Conservation (phyloP, 2,113 vertebrate genomes). For the Choloepus hoffmanni region DNA sequence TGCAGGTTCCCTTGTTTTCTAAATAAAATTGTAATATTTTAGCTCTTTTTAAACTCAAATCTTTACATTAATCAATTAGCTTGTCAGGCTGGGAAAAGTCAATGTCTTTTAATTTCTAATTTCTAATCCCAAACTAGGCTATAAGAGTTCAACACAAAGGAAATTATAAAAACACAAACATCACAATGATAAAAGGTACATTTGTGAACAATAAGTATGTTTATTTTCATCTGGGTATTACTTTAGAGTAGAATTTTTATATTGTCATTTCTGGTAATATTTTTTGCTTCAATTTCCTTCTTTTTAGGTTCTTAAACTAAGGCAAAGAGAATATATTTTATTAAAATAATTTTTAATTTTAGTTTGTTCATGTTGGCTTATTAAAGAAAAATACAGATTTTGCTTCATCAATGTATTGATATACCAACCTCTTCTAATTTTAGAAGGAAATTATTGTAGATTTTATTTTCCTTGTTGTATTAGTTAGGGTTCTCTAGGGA, state of each 20-base stretch:
- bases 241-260: background rate
- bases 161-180: background rate
- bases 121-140: background rate
- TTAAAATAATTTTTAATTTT: background rate
- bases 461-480: background rate
- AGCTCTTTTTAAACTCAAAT: slow-evolving; percentile 40
- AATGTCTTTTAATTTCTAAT: slow-evolving; percentile 28
- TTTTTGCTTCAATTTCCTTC: background rate
- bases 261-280: background rate
- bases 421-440: background rate
- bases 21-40: background rate
- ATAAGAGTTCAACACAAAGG: slow-evolving; percentile 4
- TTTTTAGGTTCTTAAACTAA: background rate
- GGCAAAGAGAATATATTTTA: background rate
- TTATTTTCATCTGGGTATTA: background rate
- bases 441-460: background rate
- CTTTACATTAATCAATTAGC: background rate
- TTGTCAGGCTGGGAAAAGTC: background rate
- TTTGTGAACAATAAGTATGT: background rate
- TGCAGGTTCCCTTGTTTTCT: background rate
- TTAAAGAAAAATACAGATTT: background rate
- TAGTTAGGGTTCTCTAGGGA: too few relatives aligned
- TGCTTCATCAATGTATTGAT: background rate
- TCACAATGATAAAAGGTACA: background rate
- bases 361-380: background rate